Conservation (phyloP, 1,140 invertebrate species). For the Lordiphosa collinella region DNA sequence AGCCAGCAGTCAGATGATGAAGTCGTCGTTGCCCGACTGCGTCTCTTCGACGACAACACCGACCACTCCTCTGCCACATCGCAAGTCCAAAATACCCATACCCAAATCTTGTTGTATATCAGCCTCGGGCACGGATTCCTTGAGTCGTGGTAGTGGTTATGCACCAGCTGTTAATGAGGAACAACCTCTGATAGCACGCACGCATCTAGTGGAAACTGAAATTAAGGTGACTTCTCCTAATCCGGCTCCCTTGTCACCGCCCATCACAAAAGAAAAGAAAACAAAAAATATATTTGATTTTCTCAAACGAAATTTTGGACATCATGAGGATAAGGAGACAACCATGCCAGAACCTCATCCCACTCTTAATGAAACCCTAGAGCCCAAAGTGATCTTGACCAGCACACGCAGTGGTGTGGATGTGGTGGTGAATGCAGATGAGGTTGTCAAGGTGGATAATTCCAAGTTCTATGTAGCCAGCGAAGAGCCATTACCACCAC, state of each 20-base stretch:
- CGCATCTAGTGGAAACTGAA: constrained; percentile 69
- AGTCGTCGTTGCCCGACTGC: constrained; percentile 35
- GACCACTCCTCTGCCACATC: constrained; percentile 41
- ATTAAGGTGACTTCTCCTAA: constrained; percentile 59
- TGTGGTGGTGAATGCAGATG: constrained; percentile 56
- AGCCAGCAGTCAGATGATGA: constrained; percentile 66
- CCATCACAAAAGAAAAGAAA: constrained; percentile 56
- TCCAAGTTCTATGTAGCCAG: constrained; percentile 71
- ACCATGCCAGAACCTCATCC: constrained; percentile 24
- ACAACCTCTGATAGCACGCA: constrained; percentile 54
- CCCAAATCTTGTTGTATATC: constrained; percentile 64
- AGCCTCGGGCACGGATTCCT: constrained; percentile 59
- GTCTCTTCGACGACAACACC: background rate
- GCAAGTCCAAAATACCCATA: constrained; percentile 73
- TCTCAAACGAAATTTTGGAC: constrained; percentile 68
- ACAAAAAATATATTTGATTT: constrained; percentile 78
- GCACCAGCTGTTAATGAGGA: constrained; percentile 28
- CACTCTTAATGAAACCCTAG: constrained; percentile 55
- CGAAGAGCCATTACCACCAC: constrained; percentile 44
- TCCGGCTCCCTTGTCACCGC: constrained; percentile 30
- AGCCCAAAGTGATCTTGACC: constrained; percentile 65
- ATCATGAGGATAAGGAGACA: constrained; percentile 44
- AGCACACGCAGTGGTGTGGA: constrained; percentile 65
- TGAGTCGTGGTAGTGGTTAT: constrained; percentile 54
- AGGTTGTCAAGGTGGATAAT: constrained; percentile 61